Conservation (phyloP, 2,113 vertebrate species). For the Leuciscus idus region DNA sequence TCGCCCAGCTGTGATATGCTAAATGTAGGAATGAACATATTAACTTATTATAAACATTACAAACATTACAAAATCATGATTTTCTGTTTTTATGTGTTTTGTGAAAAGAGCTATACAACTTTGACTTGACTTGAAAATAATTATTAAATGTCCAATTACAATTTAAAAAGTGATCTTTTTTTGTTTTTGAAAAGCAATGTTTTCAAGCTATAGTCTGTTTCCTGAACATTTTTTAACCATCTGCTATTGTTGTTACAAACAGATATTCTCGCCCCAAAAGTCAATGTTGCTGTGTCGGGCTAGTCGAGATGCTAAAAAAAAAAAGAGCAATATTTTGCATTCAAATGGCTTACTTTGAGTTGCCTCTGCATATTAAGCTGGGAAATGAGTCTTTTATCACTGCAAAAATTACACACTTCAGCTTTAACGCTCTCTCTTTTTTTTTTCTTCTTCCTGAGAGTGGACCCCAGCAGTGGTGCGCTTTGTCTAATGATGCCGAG, state of each 20-base stretch:
- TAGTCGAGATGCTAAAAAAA: background rate
- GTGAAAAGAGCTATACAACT: no score
- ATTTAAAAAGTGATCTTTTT: background rate
- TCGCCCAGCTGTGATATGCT: background rate
- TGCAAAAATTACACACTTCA: constrained; percentile 9
- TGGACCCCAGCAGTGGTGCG: constrained; percentile 25
- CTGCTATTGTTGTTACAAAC: no score
- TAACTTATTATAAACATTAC: no score
- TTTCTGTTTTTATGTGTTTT: no score
- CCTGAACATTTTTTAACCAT: background rate
- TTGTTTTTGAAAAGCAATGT: background rate
- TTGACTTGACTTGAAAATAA: no score
- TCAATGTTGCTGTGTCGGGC: no score
- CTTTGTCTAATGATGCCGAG: constrained; percentile 40
- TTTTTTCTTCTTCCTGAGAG: background rate
- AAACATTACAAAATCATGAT: no score
- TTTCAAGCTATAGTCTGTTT: background rate
- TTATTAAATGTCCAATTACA: background rate
- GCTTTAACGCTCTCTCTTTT: background rate
- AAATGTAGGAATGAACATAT: no score
- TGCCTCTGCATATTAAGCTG: background rate
- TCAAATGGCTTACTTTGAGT: background rate
- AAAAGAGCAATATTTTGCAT: background rate
- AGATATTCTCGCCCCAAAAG: no score
- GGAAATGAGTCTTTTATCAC: background rate